These are phyloP conservation scores for Hoplostethus atlanticus DNA, from an alignment of 2,797 vertebrate genomes.

Conservation along the genomic window DNA sequence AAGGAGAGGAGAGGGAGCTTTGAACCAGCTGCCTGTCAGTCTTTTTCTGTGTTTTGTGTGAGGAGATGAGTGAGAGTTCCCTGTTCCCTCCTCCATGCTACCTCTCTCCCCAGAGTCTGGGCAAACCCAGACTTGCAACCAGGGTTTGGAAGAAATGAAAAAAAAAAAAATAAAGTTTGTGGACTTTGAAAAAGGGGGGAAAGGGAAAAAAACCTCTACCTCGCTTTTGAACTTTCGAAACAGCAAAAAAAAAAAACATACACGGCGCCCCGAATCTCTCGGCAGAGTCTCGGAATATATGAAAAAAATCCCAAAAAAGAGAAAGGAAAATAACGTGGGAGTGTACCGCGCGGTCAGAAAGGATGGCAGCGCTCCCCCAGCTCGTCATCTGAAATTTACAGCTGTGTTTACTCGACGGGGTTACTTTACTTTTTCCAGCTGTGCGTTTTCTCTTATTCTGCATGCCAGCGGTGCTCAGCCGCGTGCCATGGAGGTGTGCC, in stretches of 20 bases:
- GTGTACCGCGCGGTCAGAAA: constrained; percentile 53
- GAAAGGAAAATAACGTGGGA: constrained; percentile 50
- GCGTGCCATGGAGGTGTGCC: too few relatives aligned
- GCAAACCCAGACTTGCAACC: constrained; percentile 69
- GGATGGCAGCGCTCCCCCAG: constrained; percentile 41
- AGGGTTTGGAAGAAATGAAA: constrained; percentile 51
- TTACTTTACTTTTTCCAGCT: constrained; percentile 2
- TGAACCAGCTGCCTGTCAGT: constrained; percentile 84
- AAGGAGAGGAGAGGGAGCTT: constrained; percentile 73
- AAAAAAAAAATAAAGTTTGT: constrained; percentile 80
- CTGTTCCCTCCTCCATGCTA: constrained; percentile 67
- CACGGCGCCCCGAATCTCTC: constrained; percentile 55
- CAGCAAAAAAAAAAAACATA: constrained; percentile 53
- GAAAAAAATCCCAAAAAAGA: constrained; percentile 13
- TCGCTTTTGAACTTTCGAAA: constrained; percentile 78
- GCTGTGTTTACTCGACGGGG: constrained; percentile 31
- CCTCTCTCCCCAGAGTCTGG: constrained; percentile 76
- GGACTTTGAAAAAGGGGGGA: constrained; percentile 76
- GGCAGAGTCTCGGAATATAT: constrained; percentile 49
- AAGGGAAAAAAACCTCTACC: constrained; percentile 54
- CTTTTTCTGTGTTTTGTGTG: constrained; percentile 72
- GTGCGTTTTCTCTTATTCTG: not conserved
- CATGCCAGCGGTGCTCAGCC: not conserved
- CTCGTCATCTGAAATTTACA: constrained; percentile 51
- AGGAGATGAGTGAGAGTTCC: constrained; percentile 75